Base-by-base conservation (phyloP, 2,888 invertebrate species). In the Cabera pusaria region DNA sequence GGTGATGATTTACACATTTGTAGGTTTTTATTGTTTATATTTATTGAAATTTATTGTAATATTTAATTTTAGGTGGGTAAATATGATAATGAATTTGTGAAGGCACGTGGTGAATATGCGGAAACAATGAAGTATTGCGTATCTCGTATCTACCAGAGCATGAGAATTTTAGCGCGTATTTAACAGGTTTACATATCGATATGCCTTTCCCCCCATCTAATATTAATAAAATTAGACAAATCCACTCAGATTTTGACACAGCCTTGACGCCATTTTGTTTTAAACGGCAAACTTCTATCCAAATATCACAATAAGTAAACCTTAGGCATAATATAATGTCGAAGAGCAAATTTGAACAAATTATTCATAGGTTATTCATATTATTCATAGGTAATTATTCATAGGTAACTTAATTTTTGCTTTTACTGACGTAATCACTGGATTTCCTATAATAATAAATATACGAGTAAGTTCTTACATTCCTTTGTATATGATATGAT, bases 261-360 rank as follows among this genome's bases (percentile, higher is more conserved):
- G 72, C 71, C 56, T 54, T 39, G 51, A 55, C 55, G 36, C 48
- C 57, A 44, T 49, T 49, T 36, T 36, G 55, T 49, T 14, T 44
- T 44, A 41, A 46, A 39, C 50, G 39, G 49, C 49, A 16, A 25
- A 11, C 36, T 49, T 46, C 51, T 74, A 68, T 67, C 67, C 74
- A 64, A 78, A 81, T 87, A 87, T 87, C 86, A 86, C 86, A 86
- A 73, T 73, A 67, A 44, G 59, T 72, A 72, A 70, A 77, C 73
- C 75, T 78, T 76, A 73, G 68, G 72, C 73, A 66, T 62, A 67
- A 66, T 63, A 62, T 59, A 23, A 11, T 10, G 33, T 41, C 26
- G 31, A 35, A 33, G 33, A 36, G n/a, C n/a, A n/a, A n/a, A n/a
- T n/a, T n/a, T n/a, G n/a, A n/a, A n/a, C n/a, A n/a, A n/a, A n/a